These are phyloP conservation scores for Athene noctua DNA, from an alignment of 2,113 vertebrate genomes.

Conservation along the genomic window DNA sequence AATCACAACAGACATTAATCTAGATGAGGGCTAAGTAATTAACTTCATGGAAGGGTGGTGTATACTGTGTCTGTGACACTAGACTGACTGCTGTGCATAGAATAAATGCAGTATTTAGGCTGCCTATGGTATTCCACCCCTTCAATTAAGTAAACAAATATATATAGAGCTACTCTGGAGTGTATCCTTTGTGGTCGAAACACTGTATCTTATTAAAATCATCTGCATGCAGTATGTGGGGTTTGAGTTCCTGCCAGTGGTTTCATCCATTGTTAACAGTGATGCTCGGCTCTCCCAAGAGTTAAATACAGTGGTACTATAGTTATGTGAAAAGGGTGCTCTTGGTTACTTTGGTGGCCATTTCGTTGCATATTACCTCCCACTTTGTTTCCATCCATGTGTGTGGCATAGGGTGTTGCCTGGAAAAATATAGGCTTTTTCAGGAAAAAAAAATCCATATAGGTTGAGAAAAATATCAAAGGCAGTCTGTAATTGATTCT, in stretches of 20 bases:
- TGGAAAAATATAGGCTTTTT: slow-evolving; percentile 73
- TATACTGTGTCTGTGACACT: slow-evolving; percentile 59
- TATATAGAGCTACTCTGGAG: slow-evolving; percentile 64
- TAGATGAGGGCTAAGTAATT: slow-evolving; percentile 59
- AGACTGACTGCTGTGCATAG: slow-evolving; percentile 54
- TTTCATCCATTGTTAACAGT: slow-evolving; percentile 75
- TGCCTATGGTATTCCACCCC: slow-evolving; percentile 64
- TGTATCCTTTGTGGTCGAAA: slow-evolving; percentile 64
- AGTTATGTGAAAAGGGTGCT: slow-evolving; percentile 64
- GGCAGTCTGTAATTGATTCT: slow-evolving; percentile 28
- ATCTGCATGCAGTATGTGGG: slow-evolving; percentile 63
- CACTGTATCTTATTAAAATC: slow-evolving; percentile 53
- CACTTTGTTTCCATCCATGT: slow-evolving; percentile 77
- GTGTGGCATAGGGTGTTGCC: slow-evolving; percentile 77
- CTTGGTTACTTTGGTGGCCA: slow-evolving; percentile 65
- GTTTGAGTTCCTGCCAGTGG: slow-evolving; percentile 68
- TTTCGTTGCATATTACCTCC: slow-evolving; percentile 69
- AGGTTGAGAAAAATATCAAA: slow-evolving; percentile 63
- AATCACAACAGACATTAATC: slow-evolving; percentile 66
- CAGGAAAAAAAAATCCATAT: slow-evolving; percentile 26
- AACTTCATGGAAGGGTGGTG: slow-evolving; percentile 47
- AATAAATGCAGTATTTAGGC: slow-evolving; percentile 58
- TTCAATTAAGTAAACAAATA: slow-evolving; percentile 72
- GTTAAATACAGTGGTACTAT: slow-evolving; percentile 60
- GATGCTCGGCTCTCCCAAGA: slow-evolving; percentile 65